These are phyloP conservation scores for Paratilapia polleni DNA, from an alignment of 2,113 vertebrate genomes.

Conservation along the genomic window DNA sequence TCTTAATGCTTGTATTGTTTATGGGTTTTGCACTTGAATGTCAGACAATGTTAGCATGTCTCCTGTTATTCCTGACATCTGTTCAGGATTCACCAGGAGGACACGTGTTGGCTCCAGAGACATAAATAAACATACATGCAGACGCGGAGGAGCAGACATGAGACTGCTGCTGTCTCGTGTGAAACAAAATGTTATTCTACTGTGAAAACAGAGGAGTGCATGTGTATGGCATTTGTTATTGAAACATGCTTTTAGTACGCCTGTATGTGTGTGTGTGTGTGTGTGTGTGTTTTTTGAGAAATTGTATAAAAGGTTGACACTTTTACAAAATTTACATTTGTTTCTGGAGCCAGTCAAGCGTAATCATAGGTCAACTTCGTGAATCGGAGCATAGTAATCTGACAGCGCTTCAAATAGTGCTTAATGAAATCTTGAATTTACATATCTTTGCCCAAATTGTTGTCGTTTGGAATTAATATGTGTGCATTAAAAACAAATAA, in stretches of 20 bases:
- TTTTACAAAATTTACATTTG: background rate
- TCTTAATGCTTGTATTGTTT: constrained; percentile 45
- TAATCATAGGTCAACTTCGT: fast-evolving
- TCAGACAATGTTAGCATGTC: constrained; percentile 43
- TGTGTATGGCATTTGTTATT: background rate
- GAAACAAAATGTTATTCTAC: constrained; percentile 6
- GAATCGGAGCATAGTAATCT: background rate
- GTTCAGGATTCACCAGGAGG: constrained; percentile 20
- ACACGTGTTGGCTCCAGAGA: constrained; percentile 20
- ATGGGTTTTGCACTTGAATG: constrained; percentile 58
- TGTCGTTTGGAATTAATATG: background rate
- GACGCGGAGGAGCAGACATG: constrained; percentile 16
- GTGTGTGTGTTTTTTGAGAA: background rate
- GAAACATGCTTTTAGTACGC: background rate
- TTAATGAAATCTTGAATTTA: background rate
- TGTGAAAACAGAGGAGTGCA: constrained; percentile 18
- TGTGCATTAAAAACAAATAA: background rate
- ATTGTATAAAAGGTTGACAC: background rate
- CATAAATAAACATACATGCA: constrained; percentile 9
- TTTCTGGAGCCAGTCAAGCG: too few species aligned
- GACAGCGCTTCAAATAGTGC: background rate
- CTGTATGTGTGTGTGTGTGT: too few species aligned
- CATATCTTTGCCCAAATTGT: background rate
- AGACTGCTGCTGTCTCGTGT: constrained; percentile 30
- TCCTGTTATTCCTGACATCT: constrained; percentile 32